These are phyloP conservation scores for Drosophila murphyi DNA, from an alignment of 1,140 invertebrate species.

Conservation along the genomic window DNA sequence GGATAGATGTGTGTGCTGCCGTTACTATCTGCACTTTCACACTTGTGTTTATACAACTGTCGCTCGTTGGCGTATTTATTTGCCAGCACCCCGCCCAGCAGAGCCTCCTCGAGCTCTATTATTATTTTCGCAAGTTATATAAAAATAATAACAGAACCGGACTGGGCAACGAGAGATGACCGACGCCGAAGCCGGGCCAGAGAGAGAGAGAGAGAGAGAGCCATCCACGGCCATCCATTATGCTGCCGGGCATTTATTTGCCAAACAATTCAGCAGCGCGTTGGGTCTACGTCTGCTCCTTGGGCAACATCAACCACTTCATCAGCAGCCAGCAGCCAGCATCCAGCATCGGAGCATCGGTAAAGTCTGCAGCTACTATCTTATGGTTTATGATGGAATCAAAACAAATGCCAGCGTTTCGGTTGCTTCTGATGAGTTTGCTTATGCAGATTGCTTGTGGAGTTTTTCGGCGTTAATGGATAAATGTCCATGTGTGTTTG, in stretches of 20 bases:
- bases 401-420: slow-evolving; percentile 74
- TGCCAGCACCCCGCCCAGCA: slow-evolving; percentile 37
- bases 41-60: slow-evolving; percentile 82
- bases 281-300: slow-evolving; percentile 52
- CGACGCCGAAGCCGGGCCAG: slow-evolving; percentile 17
- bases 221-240: slow-evolving; percentile 65
- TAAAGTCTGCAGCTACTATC: slow-evolving; percentile 71
- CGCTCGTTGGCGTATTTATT: slow-evolving; percentile 54
- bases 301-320: slow-evolving; percentile 72
- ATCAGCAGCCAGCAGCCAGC: slow-evolving; percentile 51
- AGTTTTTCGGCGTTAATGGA: slow-evolving; percentile 80
- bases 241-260: slow-evolving; percentile 80
- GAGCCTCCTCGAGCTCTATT: slow-evolving; percentile 53
- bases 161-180: slow-evolving; percentile 36
- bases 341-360: slow-evolving; percentile 21
- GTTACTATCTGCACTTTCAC: slow-evolving; percentile 79
- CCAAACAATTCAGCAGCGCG: slow-evolving; percentile 72
- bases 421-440: slow-evolving; percentile 69
- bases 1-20: slow-evolving; percentile 27
- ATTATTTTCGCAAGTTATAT: slow-evolving; percentile 82
- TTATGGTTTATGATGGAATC: slow-evolving; percentile 81
- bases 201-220: slow-evolving; percentile 12
- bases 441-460: slow-evolving; percentile 78
- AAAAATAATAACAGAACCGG: slow-evolving; percentile 73
- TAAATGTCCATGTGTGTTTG: slow-evolving; percentile 57